phyloP scores from a whole-genome alignment of 2,888 invertebrate species.

The Carterocephalus palaemon region DNA sequence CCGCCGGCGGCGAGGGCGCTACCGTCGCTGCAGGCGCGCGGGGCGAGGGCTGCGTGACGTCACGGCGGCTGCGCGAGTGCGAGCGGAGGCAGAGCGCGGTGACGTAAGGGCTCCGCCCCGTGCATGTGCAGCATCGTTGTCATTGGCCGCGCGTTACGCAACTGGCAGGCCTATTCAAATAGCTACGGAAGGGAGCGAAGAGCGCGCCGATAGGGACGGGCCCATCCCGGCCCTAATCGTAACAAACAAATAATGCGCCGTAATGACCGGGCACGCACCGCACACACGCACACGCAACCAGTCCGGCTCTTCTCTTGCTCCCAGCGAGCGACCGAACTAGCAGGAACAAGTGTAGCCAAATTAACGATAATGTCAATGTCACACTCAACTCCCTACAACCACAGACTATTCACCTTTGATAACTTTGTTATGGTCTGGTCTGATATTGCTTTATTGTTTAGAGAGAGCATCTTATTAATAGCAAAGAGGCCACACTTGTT shows the following conservation, averaged over 20 bases:
- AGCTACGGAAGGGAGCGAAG: constrained; percentile 68
- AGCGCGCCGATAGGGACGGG: constrained; percentile 58
- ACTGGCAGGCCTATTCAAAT: constrained; percentile 69
- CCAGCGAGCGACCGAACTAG: constrained; percentile 48
- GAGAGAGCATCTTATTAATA: too few species aligned
- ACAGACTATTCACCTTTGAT: too few species aligned
- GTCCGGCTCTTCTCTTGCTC: constrained; percentile 34
- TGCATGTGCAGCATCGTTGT: constrained; percentile 73
- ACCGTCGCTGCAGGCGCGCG: constrained; percentile 54
- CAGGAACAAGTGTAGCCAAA: constrained; percentile 64
- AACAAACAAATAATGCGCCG: constrained; percentile 62
- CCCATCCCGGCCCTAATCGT: constrained; percentile 67
- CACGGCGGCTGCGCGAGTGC: constrained; percentile 74
- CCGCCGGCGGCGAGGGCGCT: constrained; percentile 62
- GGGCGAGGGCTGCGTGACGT: constrained; percentile 62
- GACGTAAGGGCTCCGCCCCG: constrained; percentile 78
- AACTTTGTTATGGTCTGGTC: too few species aligned
- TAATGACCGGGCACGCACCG: constrained; percentile 57
- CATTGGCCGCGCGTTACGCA: constrained; percentile 77
- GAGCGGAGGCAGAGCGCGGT: constrained; percentile 66
- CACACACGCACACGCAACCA: constrained; percentile 41
- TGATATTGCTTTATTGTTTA: too few species aligned
- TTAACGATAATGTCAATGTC: too few species aligned
- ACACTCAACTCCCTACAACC: too few species aligned
- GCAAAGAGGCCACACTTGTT: too few species aligned